Base-by-base conservation (phyloP, 2,113 vertebrate species). In the Uria aalge region DNA sequence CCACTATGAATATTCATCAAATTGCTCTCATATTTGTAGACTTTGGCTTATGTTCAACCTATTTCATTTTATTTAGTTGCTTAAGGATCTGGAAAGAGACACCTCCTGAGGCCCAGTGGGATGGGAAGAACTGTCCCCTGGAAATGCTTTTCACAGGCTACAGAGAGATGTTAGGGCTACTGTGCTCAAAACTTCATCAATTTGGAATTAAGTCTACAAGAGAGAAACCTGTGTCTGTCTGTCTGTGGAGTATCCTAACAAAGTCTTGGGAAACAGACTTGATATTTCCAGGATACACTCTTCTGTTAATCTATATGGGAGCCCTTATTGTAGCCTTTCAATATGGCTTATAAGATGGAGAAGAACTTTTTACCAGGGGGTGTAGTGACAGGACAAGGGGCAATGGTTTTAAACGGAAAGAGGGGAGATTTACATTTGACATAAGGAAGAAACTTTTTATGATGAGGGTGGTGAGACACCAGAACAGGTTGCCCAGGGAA, bases 11-110 rank as follows among this genome's bases (percentile, higher is more conserved):
- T 78, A 92, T 47, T 76, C 48, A 71, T 56, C 18, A 75, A 72
- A 79, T 52, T 75, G 24, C 32, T 87, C 11, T 84, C 41, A 21
- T 59, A 75, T 74, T 84, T 93, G 68, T 85, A 94, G 73, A 66
- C 34, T 89, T 77, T 40, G 67, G n/a, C 5, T 92, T 83, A 52
- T 34, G 22, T 60, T 83, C 75, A 84, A 45, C 9, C 27, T 66
- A 56, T 53, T 83, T 73, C 0, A 57, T 73, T 86, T 76, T 60
- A 69, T 72, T 81, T 67, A 71, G 14, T n/a, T 84, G 13, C 26
- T 81, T 74, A 81, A 80, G 55, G 11, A 80, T 62, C 30, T 69
- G 50, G 55, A 86, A 92, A 80, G 50, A 66, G 59, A 73, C 12
- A 73, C 9, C 36, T 91, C 38, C 59, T 73, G 45, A 76, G 30